Evolutionary conservation across 2,113 vertebrate genomes (phyloP), one percentile per base, ranked within the genome.

Genomic region (Andinoacara biseriatus): DNA sequence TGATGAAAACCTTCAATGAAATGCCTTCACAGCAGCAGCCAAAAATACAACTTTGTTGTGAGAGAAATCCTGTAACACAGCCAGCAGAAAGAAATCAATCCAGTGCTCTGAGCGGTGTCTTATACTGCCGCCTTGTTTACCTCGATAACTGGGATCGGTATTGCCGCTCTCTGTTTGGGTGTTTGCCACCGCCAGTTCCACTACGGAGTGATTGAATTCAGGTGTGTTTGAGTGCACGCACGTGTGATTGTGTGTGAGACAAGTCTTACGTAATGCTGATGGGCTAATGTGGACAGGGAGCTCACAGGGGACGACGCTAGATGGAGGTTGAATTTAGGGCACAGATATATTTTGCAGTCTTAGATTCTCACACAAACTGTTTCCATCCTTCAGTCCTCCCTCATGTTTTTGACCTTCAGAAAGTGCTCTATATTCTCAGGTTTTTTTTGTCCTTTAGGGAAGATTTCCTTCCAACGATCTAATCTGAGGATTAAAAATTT

Each of bases 301-400:
- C 80, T 82, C 75, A 43, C 58, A 29, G 78, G 60, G 79, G 87
- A 84, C 20, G 35, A 59, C 7, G 76, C 69, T 57, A 10, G 57
- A 76, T 26, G 22, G 59, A 89, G 88, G 83, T 83, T 62, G 84
- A 85, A 90, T 91, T 91, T 88, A 90, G 92, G 91, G 65, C 91
- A 91, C 78, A 69, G 61, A 72, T 80, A 54, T 43, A 67, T 81
- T 84, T 78, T 62, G 24, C 63, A 29, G 31, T n/a, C n/a, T 24
- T 22, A 7, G 40, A 85, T 49, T 67, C 33, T 29, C 17, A 17
- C 72, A 18, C 69, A 24, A 29, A 77, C 7, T 43, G 15, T 57
- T 58, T 29, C 1, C 24, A n/a, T 59, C 75, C 35, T 58, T 29
- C 20, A 2, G 26, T 18, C 33, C 49, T 61, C 10, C 17, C 29